Base-by-base conservation (phyloP, 2,888 invertebrate species). In the Drosophila falleni region DNA sequence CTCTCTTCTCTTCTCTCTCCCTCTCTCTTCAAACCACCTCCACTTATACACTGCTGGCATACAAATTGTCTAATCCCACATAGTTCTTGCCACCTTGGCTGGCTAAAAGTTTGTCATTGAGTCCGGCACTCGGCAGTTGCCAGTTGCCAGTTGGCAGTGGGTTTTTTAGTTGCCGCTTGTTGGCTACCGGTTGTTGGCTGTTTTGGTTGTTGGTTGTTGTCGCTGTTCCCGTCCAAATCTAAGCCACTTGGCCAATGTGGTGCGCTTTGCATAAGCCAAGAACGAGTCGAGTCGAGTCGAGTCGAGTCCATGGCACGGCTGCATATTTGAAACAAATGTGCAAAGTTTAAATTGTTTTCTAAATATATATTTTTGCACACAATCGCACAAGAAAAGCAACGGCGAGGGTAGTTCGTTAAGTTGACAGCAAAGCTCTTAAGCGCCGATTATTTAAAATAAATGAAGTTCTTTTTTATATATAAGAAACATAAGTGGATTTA, bases 281-380 rank as follows among this genome's bases (percentile, higher is more conserved):
- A 41, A 19, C 26, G 35, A 31, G 16, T 44, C 44, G 42, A 49
- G 61, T 62, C 42, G n/a, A n/a, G n/a, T n/a, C 26, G 35, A 31
- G 16, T 44, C 44, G 42, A 49, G 61, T 62, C 42, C 50, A 35
- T 55, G 49, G 55, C 58, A 42, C 39, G 55, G 62, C 74, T 87
- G 83, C 79, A 81, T 88, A 86, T 88, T 80, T 72, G 77, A 82
- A 87, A 84, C 87, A 90, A 89, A 90, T 89, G 88, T 86, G 90
- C 76, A 89, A 89, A 89, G 90, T 89, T 89, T 86, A 90, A 90
- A 89, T 89, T 90, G 88, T 89, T 90, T 90, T 83, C 74, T 55
- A 90, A 82, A 89, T 80, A 81, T 64, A 78, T 64, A 78, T 85
- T 74, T 76, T 64, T 59, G 74, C 53, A 63, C 54, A 54, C 55